These are phyloP conservation scores for Chaetodon trifascialis DNA, from an alignment of 2,113 vertebrate genomes.

Conservation along the genomic window DNA sequence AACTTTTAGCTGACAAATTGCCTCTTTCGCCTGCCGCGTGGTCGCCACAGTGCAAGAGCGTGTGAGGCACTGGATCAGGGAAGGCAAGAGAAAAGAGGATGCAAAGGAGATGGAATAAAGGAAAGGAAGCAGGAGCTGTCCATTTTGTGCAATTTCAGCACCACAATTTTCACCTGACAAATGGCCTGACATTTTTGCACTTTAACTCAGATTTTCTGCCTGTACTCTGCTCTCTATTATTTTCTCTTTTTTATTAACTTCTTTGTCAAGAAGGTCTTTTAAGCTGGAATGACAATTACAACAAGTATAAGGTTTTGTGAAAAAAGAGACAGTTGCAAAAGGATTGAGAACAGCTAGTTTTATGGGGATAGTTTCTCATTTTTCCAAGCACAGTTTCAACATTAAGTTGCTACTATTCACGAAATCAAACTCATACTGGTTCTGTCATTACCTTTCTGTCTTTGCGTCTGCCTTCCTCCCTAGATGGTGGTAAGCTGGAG, in stretches of 20 bases:
- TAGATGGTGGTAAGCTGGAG: neutral
- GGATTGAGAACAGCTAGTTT: neutral
- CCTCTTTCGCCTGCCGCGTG: neutral
- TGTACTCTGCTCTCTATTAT: neutral
- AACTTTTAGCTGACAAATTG: slow-evolving; percentile 39
- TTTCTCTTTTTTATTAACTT: neutral
- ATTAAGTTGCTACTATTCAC: neutral
- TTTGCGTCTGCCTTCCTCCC: neutral
- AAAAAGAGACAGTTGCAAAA: neutral
- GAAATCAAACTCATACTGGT: neutral
- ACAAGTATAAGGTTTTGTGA: neutral
- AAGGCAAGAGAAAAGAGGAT: slow-evolving; percentile 1
- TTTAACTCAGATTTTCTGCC: neutral
- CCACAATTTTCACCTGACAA: slow-evolving; percentile 6
- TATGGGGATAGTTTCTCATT: neutral
- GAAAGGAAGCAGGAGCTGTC: neutral
- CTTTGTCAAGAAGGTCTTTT: neutral
- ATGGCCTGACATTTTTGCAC: neutral
- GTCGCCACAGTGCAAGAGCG: neutral
- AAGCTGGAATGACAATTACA: neutral
- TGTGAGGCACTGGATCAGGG: neutral
- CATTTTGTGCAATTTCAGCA: slow-evolving; percentile 34
- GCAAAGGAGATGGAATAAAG: slow-evolving; percentile 21
- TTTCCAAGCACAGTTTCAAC: neutral
- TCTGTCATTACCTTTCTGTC: neutral